Base-by-base conservation (phyloP, 2,888 invertebrate species). In the Entomobrya proxima region DNA sequence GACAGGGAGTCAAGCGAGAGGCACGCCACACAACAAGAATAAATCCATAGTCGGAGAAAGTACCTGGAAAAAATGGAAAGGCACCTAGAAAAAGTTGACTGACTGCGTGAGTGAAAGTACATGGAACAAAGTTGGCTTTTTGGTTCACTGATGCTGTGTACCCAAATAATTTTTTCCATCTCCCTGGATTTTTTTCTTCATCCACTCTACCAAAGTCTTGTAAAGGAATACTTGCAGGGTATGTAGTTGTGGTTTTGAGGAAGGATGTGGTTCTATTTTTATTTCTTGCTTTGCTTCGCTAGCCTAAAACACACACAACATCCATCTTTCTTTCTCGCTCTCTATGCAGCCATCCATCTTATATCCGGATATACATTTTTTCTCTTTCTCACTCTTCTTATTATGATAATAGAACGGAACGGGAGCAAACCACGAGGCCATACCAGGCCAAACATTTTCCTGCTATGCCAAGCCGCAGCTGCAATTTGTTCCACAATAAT, bases 401-500 rank as follows among this genome's bases (percentile, higher is more conserved):
- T 75, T 75, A 75, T 77, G 61, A 77, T 77, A 77, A 77, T 72
- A 82, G 40, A 61, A 61, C 21, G 69, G 40, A 50, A 55, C 52
- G 69, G 24, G 74, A 76, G 64, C 67, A 84, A 74, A 40, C 75
- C 50, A 75, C 35, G 50, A 75, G 72, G 55, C 52, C 75, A 76
- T 18, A 21, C 72, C 30, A 74, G 75, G 44, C 52, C 50, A 74
- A 52, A 21, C 72, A 72, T 27, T 40, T 40, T n/a, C 47, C 7
- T 52, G 55, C 52, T 61, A 58, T 44, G 61, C 61, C 61, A 64
- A 75, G 85, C 75, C 85, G 55, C 85, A 85, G 85, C 85, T 85
- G 85, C 85, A 85, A 85, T 85, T 85, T 85, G 75, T 69, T 85
- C 76, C 80, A 80, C 75, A 85, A 80, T 85, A 85, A 80, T 85